Evolutionary conservation across 2,797 vertebrate species (phyloP).

Genomic region (Platalea minor): DNA sequence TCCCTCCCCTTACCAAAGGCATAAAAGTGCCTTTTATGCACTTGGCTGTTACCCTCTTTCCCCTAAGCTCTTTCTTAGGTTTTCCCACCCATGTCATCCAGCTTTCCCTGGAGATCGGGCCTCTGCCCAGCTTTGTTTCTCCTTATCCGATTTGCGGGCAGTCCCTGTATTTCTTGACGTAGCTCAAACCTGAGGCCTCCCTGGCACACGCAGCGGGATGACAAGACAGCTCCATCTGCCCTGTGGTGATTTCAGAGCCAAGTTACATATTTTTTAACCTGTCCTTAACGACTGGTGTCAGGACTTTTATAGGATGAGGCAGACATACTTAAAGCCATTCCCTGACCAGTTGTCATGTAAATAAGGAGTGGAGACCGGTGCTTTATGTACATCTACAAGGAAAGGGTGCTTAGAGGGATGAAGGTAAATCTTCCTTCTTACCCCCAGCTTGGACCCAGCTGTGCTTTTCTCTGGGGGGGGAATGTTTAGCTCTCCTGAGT

Average conservation of each 20-base stretch:
- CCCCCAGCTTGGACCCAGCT: neutral
- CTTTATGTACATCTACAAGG: neutral
- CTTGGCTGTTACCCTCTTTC: neutral
- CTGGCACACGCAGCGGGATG: neutral
- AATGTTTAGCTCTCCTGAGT: neutral
- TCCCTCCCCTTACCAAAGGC: neutral
- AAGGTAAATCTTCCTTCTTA: neutral
- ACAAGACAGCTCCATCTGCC: neutral
- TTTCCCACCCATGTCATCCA: neutral
- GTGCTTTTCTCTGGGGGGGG: neutral
- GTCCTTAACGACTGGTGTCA: neutral
- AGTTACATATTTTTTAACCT: neutral
- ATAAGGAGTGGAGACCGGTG: neutral
- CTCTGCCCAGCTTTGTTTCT: neutral
- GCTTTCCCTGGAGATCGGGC: neutral
- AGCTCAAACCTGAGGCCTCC: neutral
- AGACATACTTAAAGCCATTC: neutral
- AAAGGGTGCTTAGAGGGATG: neutral
- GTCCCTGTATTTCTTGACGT: rapidly evolving
- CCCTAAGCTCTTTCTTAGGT: neutral
- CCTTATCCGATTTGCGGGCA: neutral
- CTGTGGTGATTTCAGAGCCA: neutral
- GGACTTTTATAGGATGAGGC: neutral
- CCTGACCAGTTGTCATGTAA: neutral
- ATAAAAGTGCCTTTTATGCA: neutral